Evolutionary conservation across 1,140 invertebrate species (phyloP).

Genomic region (Drosophila bocqueti): DNA sequence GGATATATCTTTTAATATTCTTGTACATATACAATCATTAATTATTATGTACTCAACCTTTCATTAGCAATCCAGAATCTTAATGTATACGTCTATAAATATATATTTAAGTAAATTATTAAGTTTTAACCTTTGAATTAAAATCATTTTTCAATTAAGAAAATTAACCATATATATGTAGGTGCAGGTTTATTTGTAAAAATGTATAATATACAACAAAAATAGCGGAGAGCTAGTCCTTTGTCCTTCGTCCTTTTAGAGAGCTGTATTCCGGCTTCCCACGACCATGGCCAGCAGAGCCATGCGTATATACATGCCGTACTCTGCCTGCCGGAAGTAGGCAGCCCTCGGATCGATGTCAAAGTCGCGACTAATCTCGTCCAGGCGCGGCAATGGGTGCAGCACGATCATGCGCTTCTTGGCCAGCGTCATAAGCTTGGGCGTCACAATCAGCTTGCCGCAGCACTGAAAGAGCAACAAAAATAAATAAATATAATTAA

Average conservation of each 20-base stretch:
- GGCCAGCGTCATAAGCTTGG: constrained; percentile 97
- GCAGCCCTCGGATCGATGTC: constrained; percentile 98
- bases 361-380: constrained; percentile 97
- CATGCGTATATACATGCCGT: constrained; percentile 99
- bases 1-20: too few species aligned
- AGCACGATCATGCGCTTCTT: constrained; percentile 98
- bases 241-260: constrained; percentile 2
- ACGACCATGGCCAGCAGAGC: constrained; percentile 97
- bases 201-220: constrained; percentile 10
- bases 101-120: too few species aligned
- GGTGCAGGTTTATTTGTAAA: background rate
- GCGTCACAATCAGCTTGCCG: constrained; percentile 95
- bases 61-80: too few species aligned
- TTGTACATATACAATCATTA: too few species aligned
- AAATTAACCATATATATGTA: background rate
- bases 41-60: too few species aligned
- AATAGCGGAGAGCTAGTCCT: too few species aligned
- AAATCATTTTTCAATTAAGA: background rate
- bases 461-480: constrained; percentile 86
- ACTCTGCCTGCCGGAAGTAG: constrained; percentile 99
- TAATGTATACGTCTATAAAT: too few species aligned
- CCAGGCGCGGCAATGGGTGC: constrained; percentile 97
- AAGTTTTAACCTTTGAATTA: background rate
- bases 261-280: constrained; percentile 85
- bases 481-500: background rate